Evolutionary conservation across 2,888 invertebrate genomes (phyloP).

Genomic region (Pediacus dermestoides): DNA sequence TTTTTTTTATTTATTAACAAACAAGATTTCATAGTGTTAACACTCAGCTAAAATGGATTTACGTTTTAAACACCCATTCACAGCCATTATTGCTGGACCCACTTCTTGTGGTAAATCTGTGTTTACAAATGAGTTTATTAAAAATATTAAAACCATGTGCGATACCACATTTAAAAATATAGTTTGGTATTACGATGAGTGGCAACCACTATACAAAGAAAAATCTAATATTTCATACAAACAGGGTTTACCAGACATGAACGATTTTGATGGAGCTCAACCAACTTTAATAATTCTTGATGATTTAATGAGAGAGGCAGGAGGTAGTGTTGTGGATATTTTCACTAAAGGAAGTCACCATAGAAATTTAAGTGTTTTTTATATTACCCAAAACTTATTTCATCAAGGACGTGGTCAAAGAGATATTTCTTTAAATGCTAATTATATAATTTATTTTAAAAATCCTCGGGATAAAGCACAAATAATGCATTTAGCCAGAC

Average conservation of each 20-base stretch:
- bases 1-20: no score
- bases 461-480: conserved; percentile 19
- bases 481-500: conserved; percentile 11
- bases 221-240: not conserved
- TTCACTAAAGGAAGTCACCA: conserved; percentile 1
- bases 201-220: not conserved
- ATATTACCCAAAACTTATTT: no score
- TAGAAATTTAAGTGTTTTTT: no score
- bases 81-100: conserved; percentile 16
- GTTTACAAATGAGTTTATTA: conserved; percentile 9
- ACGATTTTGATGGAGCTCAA: not conserved
- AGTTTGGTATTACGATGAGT: conserved; percentile 1
- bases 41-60: no score
- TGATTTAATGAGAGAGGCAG: conserved; percentile 1
- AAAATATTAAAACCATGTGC: not conserved
- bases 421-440: no score
- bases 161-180: not conserved
- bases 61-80: no score
- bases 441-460: conserved; percentile 1
- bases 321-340: not conserved
- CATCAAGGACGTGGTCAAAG: not conserved
- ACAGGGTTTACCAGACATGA: not conserved
- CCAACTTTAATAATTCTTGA: not conserved
- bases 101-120: conserved; percentile 14
- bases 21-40: no score